These are phyloP conservation scores for Uria aalge DNA, from an alignment of 2,113 vertebrate genomes.

Conservation along the genomic window DNA sequence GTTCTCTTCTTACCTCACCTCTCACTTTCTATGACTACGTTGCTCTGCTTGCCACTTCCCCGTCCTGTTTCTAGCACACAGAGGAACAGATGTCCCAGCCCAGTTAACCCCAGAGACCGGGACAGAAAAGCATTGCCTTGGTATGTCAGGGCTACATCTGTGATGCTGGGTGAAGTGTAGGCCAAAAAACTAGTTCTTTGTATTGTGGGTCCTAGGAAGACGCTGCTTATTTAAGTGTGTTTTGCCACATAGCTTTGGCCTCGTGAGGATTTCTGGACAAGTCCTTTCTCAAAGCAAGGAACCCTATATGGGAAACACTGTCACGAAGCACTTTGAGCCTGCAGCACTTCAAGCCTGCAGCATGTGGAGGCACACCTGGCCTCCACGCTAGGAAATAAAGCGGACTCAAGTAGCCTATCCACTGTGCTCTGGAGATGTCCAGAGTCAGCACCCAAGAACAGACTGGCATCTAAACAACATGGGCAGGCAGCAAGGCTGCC, in stretches of 20 bases:
- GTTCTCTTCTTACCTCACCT: not conserved
- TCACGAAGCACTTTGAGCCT: not conserved
- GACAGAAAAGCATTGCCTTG: not conserved
- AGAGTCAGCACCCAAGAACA: not conserved
- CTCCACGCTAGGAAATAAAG: not conserved
- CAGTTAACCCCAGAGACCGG: not conserved
- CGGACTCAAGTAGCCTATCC: not conserved
- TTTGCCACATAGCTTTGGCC: not conserved
- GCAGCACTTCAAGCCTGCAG: not conserved
- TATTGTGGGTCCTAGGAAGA: not conserved
- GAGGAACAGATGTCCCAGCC: not conserved
- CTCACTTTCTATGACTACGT: accelerated
- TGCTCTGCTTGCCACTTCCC: not conserved
- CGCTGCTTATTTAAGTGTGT: not conserved
- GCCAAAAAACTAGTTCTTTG: not conserved
- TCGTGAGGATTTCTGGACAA: not conserved
- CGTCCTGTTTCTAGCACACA: not conserved
- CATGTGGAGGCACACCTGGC: not conserved
- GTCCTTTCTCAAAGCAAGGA: not conserved
- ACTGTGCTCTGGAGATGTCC: not conserved
- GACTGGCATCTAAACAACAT: not conserved
- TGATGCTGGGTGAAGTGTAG: not conserved
- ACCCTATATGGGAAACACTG: not conserved
- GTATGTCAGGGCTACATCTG: not conserved
- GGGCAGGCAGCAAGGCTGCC: not conserved